A percentile compares a stretch with the other conserved stretches of the same genome.
Conservation (phyloP, 2,888 invertebrate species). For the Thymelicus acteon region DNA sequence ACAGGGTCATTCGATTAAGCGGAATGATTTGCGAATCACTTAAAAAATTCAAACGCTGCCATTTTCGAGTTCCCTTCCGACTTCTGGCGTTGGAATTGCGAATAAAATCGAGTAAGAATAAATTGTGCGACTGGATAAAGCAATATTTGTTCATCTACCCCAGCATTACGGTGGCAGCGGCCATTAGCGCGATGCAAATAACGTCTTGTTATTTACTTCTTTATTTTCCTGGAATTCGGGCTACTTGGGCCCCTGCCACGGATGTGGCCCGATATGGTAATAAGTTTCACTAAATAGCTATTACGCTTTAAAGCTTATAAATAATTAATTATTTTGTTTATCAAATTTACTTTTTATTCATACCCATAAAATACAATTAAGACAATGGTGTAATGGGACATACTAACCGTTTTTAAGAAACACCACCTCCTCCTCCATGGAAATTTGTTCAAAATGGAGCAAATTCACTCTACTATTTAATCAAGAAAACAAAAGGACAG, state of each 20-base stretch:
- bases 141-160: slow-evolving; percentile 84
- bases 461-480: no score
- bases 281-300: slow-evolving; percentile 48
- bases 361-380: no score
- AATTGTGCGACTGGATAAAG: slow-evolving; percentile 83
- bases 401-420: no score
- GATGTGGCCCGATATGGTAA: slow-evolving; percentile 58
- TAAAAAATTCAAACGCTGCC: slow-evolving; percentile 78
- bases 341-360: no score
- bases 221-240: slow-evolving; percentile 73
- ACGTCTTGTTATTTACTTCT: slow-evolving; percentile 84
- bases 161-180: slow-evolving; percentile 78
- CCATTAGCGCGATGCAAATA: slow-evolving; percentile 85
- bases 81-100: slow-evolving; percentile 74
- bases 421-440: no score
- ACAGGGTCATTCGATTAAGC: slow-evolving; percentile 79
- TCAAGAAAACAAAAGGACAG: no score
- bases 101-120: slow-evolving; percentile 81
- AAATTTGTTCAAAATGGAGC: no score
- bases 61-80: slow-evolving; percentile 71
- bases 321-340: slow-evolving; percentile 14
- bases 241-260: slow-evolving; percentile 62
- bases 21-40: slow-evolving; percentile 81
- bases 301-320: slow-evolving; percentile 24
- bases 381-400: no score